Conservation (phyloP, 1,140 invertebrate genomes). For the Thalassaphorura encarpata region DNA sequence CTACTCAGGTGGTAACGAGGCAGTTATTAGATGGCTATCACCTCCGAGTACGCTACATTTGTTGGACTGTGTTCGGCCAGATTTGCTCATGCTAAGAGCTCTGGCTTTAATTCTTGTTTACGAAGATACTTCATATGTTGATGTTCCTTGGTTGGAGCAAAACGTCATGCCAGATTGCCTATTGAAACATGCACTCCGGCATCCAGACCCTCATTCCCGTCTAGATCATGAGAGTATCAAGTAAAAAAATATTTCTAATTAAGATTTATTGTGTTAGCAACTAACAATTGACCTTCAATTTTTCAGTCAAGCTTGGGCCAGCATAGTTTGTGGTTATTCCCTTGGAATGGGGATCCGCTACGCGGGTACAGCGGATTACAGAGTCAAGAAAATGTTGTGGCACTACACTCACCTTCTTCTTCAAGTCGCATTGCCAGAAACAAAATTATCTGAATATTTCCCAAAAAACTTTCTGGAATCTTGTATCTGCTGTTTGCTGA, state of each 20-base stretch:
- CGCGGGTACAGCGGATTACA: slow-evolving; percentile 77
- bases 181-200: slow-evolving; percentile 42
- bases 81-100: slow-evolving; percentile 76
- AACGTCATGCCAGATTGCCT: slow-evolving; percentile 22
- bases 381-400: slow-evolving; percentile 65
- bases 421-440: slow-evolving; percentile 12
- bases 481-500: slow-evolving; percentile 21
- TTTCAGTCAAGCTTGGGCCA: slow-evolving; percentile 87
- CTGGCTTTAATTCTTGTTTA: slow-evolving; percentile 70
- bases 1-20: slow-evolving; percentile 38
- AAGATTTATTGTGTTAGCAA: neutral
- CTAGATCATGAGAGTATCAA: slow-evolving; percentile 93
- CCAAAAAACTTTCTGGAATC: slow-evolving; percentile 30
- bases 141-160: slow-evolving; percentile 66
- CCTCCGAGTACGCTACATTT: slow-evolving; percentile 82
- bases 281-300: slow-evolving; percentile 26
- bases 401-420: slow-evolving; percentile 46
- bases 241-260: slow-evolving; percentile 43
- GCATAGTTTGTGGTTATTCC: slow-evolving; percentile 86
- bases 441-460: slow-evolving; percentile 27
- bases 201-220: slow-evolving; percentile 48
- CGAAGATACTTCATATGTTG: slow-evolving; percentile 75
- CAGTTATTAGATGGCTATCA: slow-evolving; percentile 87
- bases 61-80: slow-evolving; percentile 84
- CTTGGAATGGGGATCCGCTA: slow-evolving; percentile 88